Evolutionary conservation across 2,888 invertebrate genomes (phyloP).

Genomic region (Miltochrista miniata): DNA sequence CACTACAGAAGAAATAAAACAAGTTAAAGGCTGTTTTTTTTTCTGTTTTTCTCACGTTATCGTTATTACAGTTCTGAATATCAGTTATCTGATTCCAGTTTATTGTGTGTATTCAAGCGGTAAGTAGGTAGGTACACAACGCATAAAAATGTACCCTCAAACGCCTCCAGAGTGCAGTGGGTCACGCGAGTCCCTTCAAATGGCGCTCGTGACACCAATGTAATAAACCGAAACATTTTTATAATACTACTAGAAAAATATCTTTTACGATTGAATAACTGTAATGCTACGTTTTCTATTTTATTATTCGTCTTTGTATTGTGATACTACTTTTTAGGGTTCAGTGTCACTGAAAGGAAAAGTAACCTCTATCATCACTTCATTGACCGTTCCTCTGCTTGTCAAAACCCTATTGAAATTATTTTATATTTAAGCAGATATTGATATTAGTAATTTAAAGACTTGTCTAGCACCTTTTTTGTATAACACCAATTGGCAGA

Average conservation of each 20-base stretch:
- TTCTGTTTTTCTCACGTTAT: no score
- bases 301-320: constrained; percentile 33
- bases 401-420: no score
- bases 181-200: constrained; percentile 27
- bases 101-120: constrained; percentile 1
- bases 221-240: constrained; percentile 35
- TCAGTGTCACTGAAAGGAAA: no score
- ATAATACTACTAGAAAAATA: constrained; percentile 32
- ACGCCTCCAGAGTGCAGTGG: constrained; percentile 16
- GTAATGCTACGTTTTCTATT: constrained; percentile 44
- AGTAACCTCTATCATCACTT: no score
- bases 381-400: no score
- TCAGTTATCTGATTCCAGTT: neutral
- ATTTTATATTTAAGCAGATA: no score
- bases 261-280: constrained; percentile 50
- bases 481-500: no score
- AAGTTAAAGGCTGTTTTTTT: no score
- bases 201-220: constrained; percentile 31
- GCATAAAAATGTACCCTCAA: constrained; percentile 17
- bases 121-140: constrained; percentile 3
- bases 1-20: no score
- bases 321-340: constrained; percentile 7
- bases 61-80: no score
- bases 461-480: no score
- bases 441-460: no score